Evolutionary conservation across 2,113 vertebrate genomes (phyloP), one percentile per base, ranked within the genome.

Genomic region (Siniperca knerii): DNA sequence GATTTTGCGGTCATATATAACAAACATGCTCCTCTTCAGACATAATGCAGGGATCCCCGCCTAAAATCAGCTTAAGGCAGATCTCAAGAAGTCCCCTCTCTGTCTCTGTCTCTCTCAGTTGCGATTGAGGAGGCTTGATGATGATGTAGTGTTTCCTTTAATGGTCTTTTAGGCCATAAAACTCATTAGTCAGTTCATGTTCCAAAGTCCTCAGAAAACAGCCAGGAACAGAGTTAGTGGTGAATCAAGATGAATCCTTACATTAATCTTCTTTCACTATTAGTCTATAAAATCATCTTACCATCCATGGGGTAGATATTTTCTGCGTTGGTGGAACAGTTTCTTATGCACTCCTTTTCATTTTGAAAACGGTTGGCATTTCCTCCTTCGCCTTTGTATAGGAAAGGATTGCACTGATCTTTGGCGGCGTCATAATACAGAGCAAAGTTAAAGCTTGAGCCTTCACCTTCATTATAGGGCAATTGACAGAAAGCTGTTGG

Each of bases 301-400:
- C 95, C 79, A 11, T 94, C 68, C 65, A 4, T 8, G 6, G 95
- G 95, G 81, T 95, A 97, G 20, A 90, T 6, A 0, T 12, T 0
- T 8, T 83, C 84, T n/a, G 62, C 83, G 6, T 8, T 88, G 2
- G 0, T 0, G 0, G 95, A 96, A 75, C 96, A 96, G 88, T 92
- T 96, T 85, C 86, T 95, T 29, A 94, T 87, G 79, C 86, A 93
- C 0, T 94, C 75, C 61, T 4, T 92, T 67, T 95, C 95, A 77
- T 61, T 93, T 42, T 3, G 2, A 67, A 96, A 96, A 8, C 92
- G 89, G 82, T 96, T 97, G 15, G 0, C 80, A 70, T 94, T 96
- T 52, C 96, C 97, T 75, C 93, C 95, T 50, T 50, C 0, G 35
- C 93, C 93, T 35, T 71, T 72, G 81, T 89, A 96, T 33, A 89